Conservation (phyloP, 2,113 vertebrate species). For the Sterrhoptilus dennistouni region DNA sequence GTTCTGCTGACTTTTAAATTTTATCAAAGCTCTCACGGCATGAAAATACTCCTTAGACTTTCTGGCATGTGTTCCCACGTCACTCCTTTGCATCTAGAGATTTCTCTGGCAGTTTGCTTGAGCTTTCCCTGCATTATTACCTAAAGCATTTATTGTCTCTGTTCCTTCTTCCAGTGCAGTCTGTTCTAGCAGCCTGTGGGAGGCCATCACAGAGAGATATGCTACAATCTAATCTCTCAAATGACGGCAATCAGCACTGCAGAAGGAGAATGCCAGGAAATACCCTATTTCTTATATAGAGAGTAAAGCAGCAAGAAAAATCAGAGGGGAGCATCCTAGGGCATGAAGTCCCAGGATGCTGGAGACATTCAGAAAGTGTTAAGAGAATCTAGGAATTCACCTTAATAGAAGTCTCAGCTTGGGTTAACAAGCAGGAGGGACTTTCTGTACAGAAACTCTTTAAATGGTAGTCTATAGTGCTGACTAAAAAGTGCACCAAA, state of each 20-base stretch:
- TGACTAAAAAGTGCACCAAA: constrained; percentile 56
- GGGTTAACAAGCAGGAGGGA: not conserved
- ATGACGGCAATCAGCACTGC: not conserved
- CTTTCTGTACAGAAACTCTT: not conserved
- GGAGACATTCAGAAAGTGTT: not conserved
- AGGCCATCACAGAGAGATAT: not conserved
- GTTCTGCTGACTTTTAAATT: not conserved
- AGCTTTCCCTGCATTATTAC: not conserved
- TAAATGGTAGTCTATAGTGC: not conserved
- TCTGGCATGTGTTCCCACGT: not conserved
- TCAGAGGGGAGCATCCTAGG: not conserved
- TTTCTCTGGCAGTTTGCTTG: not conserved
- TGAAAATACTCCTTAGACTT: not conserved
- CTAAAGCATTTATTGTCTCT: not conserved
- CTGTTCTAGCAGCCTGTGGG: not conserved
- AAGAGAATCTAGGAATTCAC: not conserved
- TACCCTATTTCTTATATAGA: not conserved
- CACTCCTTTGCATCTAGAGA: not conserved
- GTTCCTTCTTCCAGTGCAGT: not conserved
- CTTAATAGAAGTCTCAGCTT: not conserved
- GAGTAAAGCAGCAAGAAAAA: not conserved
- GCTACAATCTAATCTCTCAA: not conserved
- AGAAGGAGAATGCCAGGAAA: not conserved
- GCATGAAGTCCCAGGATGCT: not conserved
- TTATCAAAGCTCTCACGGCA: not conserved